A percentile compares a stretch with the other conserved stretches of the same genome.
Evolutionary conservation across 2,113 vertebrate species (phyloP).

Genomic region (Actinemys pallida): DNA sequence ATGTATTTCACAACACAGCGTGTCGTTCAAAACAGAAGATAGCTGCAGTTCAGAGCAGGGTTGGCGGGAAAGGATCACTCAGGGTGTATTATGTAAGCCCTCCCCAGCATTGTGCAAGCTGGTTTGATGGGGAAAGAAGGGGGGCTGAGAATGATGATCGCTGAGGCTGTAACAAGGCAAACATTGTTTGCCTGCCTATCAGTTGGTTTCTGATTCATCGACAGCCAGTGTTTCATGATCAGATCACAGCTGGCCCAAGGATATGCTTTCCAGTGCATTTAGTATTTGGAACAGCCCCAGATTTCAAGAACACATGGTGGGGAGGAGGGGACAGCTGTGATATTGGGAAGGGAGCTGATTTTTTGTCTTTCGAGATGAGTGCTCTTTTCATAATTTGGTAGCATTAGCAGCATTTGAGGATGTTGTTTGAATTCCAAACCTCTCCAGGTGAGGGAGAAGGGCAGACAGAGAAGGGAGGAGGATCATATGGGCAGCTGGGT

Average conservation of each 20-base stretch:
- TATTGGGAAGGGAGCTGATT: constrained; percentile 55
- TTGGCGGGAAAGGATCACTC: neutral
- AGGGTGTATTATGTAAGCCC: neutral
- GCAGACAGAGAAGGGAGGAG: constrained; percentile 5
- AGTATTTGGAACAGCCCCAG: constrained; percentile 81
- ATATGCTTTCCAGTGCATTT: constrained; percentile 80
- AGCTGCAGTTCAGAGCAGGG: neutral
- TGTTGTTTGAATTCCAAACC: constrained; percentile 62
- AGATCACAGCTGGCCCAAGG: constrained; percentile 83
- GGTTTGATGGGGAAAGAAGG: neutral
- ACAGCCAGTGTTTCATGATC: constrained; percentile 65
- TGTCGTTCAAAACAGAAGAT: constrained; percentile 32
- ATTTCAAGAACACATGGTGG: constrained; percentile 80
- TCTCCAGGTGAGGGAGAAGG: constrained; percentile 39
- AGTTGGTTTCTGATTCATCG: constrained; percentile 77
- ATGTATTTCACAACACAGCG: neutral
- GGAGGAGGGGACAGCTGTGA: constrained; percentile 71
- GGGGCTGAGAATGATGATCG: constrained; percentile 7
- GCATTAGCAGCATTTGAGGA: constrained; percentile 67
- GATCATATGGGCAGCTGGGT: constrained; percentile 19
- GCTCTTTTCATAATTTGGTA: constrained; percentile 72
- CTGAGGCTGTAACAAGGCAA: constrained; percentile 67
- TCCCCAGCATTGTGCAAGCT: constrained; percentile 18
- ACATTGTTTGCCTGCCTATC: constrained; percentile 76
- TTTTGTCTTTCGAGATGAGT: constrained; percentile 67